Evolutionary conservation across 2,888 invertebrate species (phyloP), one percentile per base, ranked within the genome.

Genomic region (Drosophila flavopinicola): DNA sequence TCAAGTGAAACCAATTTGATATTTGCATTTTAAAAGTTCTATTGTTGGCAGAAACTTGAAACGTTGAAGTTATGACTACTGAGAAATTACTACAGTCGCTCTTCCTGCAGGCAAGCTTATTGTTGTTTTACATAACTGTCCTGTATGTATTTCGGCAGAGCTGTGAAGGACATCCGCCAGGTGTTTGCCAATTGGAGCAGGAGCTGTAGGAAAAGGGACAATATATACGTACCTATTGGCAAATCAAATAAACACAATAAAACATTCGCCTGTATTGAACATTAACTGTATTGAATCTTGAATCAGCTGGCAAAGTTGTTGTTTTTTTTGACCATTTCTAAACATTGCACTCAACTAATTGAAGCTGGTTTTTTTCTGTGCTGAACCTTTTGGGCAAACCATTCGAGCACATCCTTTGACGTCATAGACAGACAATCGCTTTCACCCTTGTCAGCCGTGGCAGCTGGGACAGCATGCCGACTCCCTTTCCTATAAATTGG

Each of bases 311-410:
- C 13, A 10, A 2, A 24, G 13, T 6, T n/a, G n/a, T n/a, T n/a
- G n/a, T n/a, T n/a, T n/a, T n/a, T n/a, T 44, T 42, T 42, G 24
- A n/a, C 10, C 45, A 17, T 54, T 39, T 67, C 25, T 48, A 49
- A 61, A 57, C 44, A 59, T 39, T 59, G 57, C 82, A 80, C 65
- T 78, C 68, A 74, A 57, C 78, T 84, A 80, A 78, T 78, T 80
- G 75, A 74, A 71, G 25, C n/a, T 37, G 15, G 11, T 17, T 29
- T 37, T 25, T 24, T 27, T 35, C 33, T 15, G 11, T 20, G 6
- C 2, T 17, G 5, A 58, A 65, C 56, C 52, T 20, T 38, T 37
- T 17, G 10, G 42, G 24, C 6, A 29, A 20, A 25, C 13, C 25
- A 20, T 41, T 66, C 23, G 9, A 41, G 10, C 17, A 25, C 15